Conservation (phyloP, 2,113 vertebrate species). For the Ceyx margarethae region DNA sequence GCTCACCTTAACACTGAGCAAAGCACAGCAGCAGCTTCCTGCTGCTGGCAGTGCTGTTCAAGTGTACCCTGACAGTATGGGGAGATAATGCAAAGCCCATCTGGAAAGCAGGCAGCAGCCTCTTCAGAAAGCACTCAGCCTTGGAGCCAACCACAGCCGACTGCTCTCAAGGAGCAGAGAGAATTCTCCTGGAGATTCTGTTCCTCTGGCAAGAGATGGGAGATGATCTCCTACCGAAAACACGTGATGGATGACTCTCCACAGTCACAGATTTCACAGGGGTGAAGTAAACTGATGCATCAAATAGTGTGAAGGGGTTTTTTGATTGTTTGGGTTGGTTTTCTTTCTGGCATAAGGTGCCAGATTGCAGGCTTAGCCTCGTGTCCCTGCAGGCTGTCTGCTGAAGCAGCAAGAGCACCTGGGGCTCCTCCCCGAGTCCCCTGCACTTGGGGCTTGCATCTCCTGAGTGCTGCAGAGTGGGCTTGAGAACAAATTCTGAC, state of each 20-base stretch:
- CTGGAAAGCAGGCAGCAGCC: conserved; percentile 11
- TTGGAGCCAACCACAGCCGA: not conserved
- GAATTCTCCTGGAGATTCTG: not conserved
- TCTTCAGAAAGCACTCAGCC: conserved; percentile 37
- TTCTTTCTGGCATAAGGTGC: not conserved
- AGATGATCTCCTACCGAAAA: not conserved
- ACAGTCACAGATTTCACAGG: not conserved
- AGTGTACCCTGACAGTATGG: not conserved
- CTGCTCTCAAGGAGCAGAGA: conserved; percentile 9
- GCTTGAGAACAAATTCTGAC: not conserved
- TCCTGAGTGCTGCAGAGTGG: not conserved
- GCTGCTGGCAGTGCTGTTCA: not conserved
- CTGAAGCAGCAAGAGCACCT: not conserved
- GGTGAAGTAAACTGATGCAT: not conserved
- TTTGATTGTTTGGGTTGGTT: no score
- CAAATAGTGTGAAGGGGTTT: not conserved
- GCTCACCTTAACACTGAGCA: not conserved
- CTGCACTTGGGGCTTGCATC: not conserved
- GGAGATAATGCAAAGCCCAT: conserved; percentile 25
- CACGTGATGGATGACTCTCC: not conserved
- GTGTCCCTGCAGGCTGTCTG: not conserved
- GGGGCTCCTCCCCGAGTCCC: not conserved
- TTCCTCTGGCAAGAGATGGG: not conserved
- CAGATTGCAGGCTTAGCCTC: not conserved
- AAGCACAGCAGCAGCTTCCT: conserved; percentile 31